Conservation (phyloP, 2,113 vertebrate genomes). For the Salvator merianae region DNA sequence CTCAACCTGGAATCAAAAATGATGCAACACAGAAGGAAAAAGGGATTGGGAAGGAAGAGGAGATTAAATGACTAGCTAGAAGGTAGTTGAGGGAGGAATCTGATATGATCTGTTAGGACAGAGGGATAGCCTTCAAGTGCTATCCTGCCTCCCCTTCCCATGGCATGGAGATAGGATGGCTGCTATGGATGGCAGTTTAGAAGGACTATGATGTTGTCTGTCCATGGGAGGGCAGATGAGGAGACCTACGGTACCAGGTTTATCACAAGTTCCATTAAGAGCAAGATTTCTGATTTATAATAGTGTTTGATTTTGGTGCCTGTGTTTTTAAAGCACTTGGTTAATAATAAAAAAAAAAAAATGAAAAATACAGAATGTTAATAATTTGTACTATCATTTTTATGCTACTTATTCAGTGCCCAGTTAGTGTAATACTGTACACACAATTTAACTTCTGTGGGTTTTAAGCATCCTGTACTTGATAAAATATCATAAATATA, state of each 20-base stretch:
- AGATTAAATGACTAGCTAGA: no score
- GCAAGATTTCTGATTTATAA: background rate
- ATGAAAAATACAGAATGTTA: background rate
- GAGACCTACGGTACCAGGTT: background rate
- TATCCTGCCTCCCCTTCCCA: no score
- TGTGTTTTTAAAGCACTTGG: background rate
- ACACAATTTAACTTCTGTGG: slow-evolving; percentile 27
- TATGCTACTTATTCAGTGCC: slow-evolving; percentile 14
- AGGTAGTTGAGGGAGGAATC: no score
- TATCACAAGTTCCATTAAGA: background rate
- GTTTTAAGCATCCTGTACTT: slow-evolving; percentile 32
- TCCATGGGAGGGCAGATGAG: no score
- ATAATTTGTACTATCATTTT: background rate
- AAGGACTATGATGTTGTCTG: no score
- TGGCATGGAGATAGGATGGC: no score
- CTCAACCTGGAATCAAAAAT: no score
- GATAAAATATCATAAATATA: slow-evolving; percentile 58
- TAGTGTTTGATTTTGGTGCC: background rate
- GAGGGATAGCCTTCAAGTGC: no score
- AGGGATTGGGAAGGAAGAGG: no score
- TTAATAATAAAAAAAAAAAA: background rate
- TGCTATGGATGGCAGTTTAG: no score
- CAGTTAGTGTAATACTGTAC: slow-evolving; percentile 27
- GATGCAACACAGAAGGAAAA: no score
- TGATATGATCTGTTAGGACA: no score